phyloP scores from a whole-genome alignment of 1,140 invertebrate genomes.

The Amphibalanus amphitrite region DNA sequence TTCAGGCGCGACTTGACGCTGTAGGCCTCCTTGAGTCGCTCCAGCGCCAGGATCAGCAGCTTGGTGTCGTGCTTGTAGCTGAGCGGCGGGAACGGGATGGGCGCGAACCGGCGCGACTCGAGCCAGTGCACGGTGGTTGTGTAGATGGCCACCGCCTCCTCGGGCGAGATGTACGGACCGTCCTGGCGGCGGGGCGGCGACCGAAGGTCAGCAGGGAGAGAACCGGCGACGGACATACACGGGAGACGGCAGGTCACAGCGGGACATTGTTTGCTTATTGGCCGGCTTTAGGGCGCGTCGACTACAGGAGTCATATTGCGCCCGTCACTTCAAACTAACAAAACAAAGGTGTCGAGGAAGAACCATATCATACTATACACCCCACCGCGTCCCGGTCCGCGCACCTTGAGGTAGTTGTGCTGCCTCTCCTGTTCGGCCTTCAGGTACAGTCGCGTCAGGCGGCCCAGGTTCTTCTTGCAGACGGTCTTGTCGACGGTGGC shows the following conservation, averaged over 20 bases:
- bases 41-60: conserved; percentile 85
- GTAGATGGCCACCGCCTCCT: conserved; percentile 99
- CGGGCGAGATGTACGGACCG: conserved; percentile 96
- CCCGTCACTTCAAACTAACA: no score
- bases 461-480: conserved; percentile 97
- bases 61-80: conserved; percentile 99
- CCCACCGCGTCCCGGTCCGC: background rate
- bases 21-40: conserved; percentile 96
- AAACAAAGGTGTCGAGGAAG: background rate
- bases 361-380: background rate
- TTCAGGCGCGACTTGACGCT: conserved; percentile 96
- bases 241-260: no score
- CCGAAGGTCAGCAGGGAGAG: no score
- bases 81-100: conserved; percentile 95
- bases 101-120: conserved; percentile 91
- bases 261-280: no score
- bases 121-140: conserved; percentile 99
- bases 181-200: conserved; percentile 36
- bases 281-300: no score
- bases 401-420: conserved; percentile 85
- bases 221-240: no score
- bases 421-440: conserved; percentile 99
- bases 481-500: conserved; percentile 98
- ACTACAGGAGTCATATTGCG: no score
- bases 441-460: conserved; percentile 86